phyloP scores from a whole-genome alignment of 2,888 invertebrate species.

The Lumbricus terrestris region DNA sequence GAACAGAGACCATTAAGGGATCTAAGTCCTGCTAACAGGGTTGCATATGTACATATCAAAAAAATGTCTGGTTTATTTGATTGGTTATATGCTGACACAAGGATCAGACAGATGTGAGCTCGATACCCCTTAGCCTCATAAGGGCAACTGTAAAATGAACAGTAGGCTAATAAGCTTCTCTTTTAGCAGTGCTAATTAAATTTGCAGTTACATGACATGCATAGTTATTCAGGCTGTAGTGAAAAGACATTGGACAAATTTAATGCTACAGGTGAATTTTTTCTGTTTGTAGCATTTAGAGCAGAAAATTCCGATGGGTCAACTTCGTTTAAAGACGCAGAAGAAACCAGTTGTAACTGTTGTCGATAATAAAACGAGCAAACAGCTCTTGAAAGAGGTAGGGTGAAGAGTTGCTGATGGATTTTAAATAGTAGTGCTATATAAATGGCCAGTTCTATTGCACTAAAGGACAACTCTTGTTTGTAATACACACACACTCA shows the following conservation, averaged over 20 bases:
- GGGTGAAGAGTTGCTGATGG: not conserved
- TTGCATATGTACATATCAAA: no score
- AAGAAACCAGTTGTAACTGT: not conserved
- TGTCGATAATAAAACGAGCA: not conserved
- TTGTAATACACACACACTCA: no score
- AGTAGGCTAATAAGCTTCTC: no score
- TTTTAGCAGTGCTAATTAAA: no score
- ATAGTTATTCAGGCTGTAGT: not conserved
- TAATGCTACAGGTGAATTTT: not conserved
- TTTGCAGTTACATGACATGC: not conserved
- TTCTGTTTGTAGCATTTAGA: constrained; percentile 9
- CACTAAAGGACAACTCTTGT: not conserved
- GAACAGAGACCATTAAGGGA: no score
- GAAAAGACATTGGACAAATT: not conserved
- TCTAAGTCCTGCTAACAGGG: no score
- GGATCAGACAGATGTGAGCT: no score
- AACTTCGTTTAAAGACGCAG: not conserved
- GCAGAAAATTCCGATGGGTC: constrained; percentile 12
- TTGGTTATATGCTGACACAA: no score
- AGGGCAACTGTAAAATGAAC: no score
- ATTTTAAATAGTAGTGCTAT: not conserved
- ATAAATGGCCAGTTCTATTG: not conserved
- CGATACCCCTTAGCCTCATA: no score
- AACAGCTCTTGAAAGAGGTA: not conserved
- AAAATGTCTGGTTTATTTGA: no score